A percentile compares a stretch with the other conserved stretches of the same genome.
phyloP scores from a whole-genome alignment of 2,113 vertebrate genomes.

The Xenotilapia longispinis region DNA sequence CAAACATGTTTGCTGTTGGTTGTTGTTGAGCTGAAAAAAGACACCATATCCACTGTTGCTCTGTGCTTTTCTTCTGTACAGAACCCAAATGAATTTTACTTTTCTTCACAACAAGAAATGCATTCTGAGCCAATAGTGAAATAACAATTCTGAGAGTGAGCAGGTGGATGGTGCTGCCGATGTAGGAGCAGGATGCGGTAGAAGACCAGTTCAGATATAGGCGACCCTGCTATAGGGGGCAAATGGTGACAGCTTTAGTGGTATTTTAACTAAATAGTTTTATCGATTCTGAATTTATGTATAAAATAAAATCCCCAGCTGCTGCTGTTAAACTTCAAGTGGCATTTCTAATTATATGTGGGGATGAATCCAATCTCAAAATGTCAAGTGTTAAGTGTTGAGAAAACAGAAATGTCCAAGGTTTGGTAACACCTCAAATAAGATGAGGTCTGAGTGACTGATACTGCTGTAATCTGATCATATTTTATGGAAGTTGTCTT shows the following conservation, averaged over 20 bases:
- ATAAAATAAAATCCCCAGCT: neutral
- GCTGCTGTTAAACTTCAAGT: accelerated
- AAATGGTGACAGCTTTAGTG: neutral
- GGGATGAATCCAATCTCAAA: neutral
- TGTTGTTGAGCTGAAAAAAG: neutral
- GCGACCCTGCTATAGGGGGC: neutral
- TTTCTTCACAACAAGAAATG: neutral
- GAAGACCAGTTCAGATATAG: neutral
- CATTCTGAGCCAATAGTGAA: neutral
- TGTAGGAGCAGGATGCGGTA: accelerated
- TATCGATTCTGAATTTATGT: neutral
- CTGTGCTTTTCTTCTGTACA: neutral
- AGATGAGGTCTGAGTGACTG: neutral
- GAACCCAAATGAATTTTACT: neutral
- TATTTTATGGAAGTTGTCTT: neutral
- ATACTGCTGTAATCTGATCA: neutral
- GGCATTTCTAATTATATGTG: neutral
- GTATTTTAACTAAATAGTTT: neutral
- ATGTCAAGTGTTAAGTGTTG: neutral
- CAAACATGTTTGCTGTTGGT: neutral
- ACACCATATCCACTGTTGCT: neutral
- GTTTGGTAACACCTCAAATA: neutral
- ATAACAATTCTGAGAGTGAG: neutral
- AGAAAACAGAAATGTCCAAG: neutral
- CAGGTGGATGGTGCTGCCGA: neutral